phyloP scores from a whole-genome alignment of 2,888 invertebrate genomes.

The Sepiola atlantica region DNA sequence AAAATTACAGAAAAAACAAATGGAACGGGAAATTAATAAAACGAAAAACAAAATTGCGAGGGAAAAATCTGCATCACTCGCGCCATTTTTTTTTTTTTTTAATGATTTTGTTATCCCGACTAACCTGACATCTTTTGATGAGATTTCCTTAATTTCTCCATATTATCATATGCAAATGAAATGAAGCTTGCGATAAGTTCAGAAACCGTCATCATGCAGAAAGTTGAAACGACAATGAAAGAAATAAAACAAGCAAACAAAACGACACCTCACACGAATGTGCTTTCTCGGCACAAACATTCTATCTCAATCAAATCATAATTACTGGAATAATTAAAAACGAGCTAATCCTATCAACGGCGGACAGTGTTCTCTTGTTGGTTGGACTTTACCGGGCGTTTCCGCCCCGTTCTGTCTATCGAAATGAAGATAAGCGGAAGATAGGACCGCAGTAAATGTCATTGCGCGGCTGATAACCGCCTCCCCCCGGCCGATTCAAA shows the following conservation, averaged over 20 bases:
- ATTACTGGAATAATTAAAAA: conserved; percentile 3
- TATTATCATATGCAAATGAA: conserved; percentile 22
- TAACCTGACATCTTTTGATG: neutral
- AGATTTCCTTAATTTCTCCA: neutral
- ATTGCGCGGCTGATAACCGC: neutral
- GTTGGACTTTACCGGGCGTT: neutral
- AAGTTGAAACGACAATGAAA: neutral
- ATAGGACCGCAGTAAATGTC: conserved; percentile 32
- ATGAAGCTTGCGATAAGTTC: neutral
- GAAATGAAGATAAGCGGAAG: neutral
- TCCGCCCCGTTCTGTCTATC: neutral
- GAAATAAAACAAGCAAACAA: no score
- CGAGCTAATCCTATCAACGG: neutral
- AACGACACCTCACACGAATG: no score
- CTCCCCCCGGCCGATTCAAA: neutral
- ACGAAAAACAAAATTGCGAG: neutral
- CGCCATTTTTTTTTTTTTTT: neutral
- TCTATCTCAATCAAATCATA: conserved; percentile 32
- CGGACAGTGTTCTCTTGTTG: neutral
- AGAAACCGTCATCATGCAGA: neutral
- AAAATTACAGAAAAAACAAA: neutral
- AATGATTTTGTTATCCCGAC: neutral
- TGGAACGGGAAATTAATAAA: neutral
- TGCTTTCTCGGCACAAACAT: neutral
- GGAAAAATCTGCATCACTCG: neutral